These are phyloP conservation scores for Apantesis nais DNA, from an alignment of 2,888 invertebrate genomes.

Conservation along the genomic window DNA sequence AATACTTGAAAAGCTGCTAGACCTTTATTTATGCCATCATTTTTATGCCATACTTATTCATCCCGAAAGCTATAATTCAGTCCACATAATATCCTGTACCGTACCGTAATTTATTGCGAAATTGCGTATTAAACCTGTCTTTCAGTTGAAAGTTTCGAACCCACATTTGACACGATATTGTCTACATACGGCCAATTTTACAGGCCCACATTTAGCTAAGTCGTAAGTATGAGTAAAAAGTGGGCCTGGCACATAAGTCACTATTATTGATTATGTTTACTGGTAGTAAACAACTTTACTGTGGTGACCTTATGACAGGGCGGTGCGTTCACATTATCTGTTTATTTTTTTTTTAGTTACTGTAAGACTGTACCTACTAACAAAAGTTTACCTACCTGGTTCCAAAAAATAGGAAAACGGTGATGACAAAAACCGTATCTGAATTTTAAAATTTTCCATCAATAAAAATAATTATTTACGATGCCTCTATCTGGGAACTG, in stretches of 20 bases:
- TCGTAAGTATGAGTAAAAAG: slow-evolving; percentile 70
- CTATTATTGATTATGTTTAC: slow-evolving; percentile 82
- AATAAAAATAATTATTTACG: not conserved
- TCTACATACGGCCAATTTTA: slow-evolving; percentile 50
- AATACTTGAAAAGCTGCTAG: not conserved
- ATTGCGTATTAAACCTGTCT: slow-evolving; percentile 34
- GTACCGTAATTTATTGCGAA: slow-evolving; percentile 36
- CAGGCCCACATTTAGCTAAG: slow-evolving; percentile 63
- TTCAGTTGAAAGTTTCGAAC: slow-evolving; percentile 39
- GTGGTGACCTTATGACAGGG: slow-evolving; percentile 59
- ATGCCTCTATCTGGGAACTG: not conserved
- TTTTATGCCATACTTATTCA: slow-evolving; percentile 15
- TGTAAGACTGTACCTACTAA: not conserved
- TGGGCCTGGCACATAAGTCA: slow-evolving; percentile 71
- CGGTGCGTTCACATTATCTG: slow-evolving; percentile 60
- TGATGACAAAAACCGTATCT: not conserved
- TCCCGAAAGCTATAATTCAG: slow-evolving; percentile 29
- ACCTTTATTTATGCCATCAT: slow-evolving; percentile 10
- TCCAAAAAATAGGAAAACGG: no score
- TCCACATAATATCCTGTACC: slow-evolving; percentile 32
- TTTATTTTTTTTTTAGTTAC: not conserved
- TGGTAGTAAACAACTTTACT: slow-evolving; percentile 77
- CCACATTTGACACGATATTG: slow-evolving; percentile 48
- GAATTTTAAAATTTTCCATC: not conserved
- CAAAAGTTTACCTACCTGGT: not conserved